Percentiles rank a stretch among this genome's conserved stretches.
These are phyloP conservation scores for Clinocottus analis DNA, from an alignment of 2,113 vertebrate species.

Conservation along the genomic window DNA sequence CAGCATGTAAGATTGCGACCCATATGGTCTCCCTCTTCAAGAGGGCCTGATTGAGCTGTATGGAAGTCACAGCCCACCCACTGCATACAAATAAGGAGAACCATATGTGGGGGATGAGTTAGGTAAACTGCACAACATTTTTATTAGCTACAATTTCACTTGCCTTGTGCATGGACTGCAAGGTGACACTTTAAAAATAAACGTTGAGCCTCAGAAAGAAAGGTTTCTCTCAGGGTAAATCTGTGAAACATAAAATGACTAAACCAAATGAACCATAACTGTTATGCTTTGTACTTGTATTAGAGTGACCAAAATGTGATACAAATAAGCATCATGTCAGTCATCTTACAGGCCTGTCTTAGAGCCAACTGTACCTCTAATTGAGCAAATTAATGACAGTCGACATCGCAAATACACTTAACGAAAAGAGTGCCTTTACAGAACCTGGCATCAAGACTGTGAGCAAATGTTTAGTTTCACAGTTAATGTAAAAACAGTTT, in stretches of 20 bases:
- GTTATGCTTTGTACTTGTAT: constrained; percentile 35
- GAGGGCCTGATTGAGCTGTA: constrained; percentile 81
- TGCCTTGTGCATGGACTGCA: constrained; percentile 81
- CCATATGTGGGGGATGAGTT: constrained; percentile 84
- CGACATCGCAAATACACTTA: not conserved
- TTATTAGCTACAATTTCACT: constrained; percentile 85
- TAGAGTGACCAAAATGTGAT: constrained; percentile 16
- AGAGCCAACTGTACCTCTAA: not conserved
- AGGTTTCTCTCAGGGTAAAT: constrained; percentile 51
- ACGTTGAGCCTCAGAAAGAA: constrained; percentile 65
- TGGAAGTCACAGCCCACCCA: constrained; percentile 83
- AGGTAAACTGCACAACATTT: constrained; percentile 87
- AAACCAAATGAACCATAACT: constrained; percentile 55
- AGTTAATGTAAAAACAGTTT: constrained; percentile 38
- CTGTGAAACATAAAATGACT: constrained; percentile 54
- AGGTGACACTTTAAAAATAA: constrained; percentile 85
- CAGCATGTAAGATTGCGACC: constrained; percentile 83
- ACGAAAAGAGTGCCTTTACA: not conserved
- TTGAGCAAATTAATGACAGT: constrained; percentile 7
- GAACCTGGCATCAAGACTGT: not conserved
- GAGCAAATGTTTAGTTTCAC: constrained; percentile 47
- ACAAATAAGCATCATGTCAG: constrained; percentile 18
- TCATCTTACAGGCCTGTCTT: not conserved
- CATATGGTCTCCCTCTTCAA: constrained; percentile 77
- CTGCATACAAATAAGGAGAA: constrained; percentile 80